Evolutionary conservation across 2,888 invertebrate species (phyloP).

Genomic region (Eupithecia tripunctaria): DNA sequence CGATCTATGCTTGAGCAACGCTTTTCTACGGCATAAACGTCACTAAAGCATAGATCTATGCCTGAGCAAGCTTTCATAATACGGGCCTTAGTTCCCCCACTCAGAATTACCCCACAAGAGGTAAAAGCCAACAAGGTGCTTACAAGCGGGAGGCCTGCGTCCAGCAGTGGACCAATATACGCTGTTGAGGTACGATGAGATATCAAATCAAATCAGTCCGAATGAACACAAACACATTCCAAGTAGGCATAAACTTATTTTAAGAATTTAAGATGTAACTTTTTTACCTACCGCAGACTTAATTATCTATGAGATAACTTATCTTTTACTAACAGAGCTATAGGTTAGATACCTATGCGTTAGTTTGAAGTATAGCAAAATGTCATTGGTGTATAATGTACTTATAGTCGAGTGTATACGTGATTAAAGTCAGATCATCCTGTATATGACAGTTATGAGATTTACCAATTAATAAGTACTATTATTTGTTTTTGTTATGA

Average conservation of each 20-base stretch:
- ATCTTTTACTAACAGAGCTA: background rate
- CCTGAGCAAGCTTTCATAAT: no score
- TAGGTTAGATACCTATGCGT: background rate
- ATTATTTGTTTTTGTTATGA: background rate
- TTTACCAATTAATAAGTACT: background rate
- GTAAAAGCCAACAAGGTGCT: no score
- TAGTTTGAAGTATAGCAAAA: background rate
- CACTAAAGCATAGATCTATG: no score
- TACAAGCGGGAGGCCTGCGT: no score
- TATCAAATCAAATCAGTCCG: background rate
- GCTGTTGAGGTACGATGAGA: no score
- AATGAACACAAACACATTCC: background rate
- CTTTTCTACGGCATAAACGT: no score
- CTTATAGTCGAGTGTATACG: conserved; percentile 19
- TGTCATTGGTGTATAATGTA: background rate
- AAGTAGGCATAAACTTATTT: background rate
- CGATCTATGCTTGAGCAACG: no score
- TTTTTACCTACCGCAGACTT: background rate
- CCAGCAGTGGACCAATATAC: no score
- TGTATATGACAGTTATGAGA: background rate
- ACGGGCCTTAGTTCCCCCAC: no score
- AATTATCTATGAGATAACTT: background rate
- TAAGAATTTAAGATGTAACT: background rate
- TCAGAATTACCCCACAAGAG: no score
- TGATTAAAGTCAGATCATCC: conserved; percentile 25